Evolutionary conservation across 2,888 invertebrate genomes (phyloP).

Genomic region (Cynaeus angustus): DNA sequence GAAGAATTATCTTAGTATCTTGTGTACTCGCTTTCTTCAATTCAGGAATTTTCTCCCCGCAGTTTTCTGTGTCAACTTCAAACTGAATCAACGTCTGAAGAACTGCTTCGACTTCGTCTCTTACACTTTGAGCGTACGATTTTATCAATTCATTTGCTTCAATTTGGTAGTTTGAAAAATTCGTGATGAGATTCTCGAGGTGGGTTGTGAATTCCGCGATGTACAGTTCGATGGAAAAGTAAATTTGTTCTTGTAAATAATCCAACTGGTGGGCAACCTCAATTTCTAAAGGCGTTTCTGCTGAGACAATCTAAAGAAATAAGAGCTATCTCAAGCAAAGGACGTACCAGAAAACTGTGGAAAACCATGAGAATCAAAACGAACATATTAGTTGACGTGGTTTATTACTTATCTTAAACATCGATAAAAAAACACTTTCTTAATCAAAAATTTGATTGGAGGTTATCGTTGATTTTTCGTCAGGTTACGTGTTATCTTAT

Average conservation of each 20-base stretch:
- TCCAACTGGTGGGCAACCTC: not conserved
- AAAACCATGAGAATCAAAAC: not conserved
- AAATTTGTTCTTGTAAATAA: not conserved
- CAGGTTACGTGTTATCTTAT: too few relatives aligned
- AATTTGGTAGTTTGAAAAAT: constrained; percentile 3
- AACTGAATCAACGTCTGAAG: not conserved
- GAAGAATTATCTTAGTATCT: not conserved
- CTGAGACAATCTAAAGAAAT: not conserved
- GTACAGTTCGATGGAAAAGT: constrained; percentile 2
- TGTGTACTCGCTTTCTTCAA: not conserved
- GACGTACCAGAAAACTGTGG: not conserved
- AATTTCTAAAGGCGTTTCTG: constrained; percentile 6
- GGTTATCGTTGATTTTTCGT: too few relatives aligned
- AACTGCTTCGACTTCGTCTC: not conserved
- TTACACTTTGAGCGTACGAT: not conserved
- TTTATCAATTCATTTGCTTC: not conserved
- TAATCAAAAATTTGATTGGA: too few relatives aligned
- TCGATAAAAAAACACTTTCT: too few relatives aligned
- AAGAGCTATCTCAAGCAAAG: not conserved
- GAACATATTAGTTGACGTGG: constrained; percentile 11
- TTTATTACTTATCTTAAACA: not conserved
- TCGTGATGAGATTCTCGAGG: constrained; percentile 1
- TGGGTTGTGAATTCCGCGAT: not conserved
- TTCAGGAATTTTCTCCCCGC: constrained; percentile 7
- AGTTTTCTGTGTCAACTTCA: not conserved